These are phyloP conservation scores for Prosapia bicincta DNA, from an alignment of 2,888 invertebrate genomes.

Conservation along the genomic window DNA sequence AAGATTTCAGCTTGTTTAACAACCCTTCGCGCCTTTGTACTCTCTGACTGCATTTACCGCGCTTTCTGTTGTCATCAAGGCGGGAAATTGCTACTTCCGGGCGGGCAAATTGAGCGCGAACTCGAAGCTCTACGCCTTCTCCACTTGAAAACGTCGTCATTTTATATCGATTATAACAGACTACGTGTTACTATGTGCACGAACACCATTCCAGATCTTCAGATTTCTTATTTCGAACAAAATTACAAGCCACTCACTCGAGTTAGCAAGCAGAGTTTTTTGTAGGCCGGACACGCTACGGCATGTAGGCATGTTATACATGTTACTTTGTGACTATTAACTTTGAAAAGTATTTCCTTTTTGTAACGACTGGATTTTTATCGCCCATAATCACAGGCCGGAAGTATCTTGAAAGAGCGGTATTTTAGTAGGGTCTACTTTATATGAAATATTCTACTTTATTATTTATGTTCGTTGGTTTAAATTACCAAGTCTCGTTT, in stretches of 20 bases:
- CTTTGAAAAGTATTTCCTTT: neutral
- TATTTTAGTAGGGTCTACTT: too few species aligned
- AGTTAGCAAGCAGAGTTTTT: neutral
- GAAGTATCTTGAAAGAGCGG: neutral
- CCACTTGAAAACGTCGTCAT: neutral
- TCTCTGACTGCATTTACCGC: neutral
- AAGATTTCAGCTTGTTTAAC: neutral
- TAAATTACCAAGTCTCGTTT: too few species aligned
- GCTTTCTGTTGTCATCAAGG: neutral
- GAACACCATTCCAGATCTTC: neutral
- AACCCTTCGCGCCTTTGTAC: neutral
- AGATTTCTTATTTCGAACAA: neutral
- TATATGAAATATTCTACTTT: too few species aligned
- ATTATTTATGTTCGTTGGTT: too few species aligned
- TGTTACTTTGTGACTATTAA: neutral
- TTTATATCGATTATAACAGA: neutral
- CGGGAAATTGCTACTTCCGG: neutral
- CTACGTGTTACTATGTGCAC: neutral
- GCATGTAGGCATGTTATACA: too few species aligned
- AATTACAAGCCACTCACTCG: neutral
- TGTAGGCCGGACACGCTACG: too few species aligned
- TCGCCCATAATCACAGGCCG: neutral
- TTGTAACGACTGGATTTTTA: neutral
- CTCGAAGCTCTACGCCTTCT: neutral
- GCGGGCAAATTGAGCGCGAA: neutral